Evolutionary conservation across 2,113 vertebrate species (phyloP), one percentile per base, ranked within the genome.

Genomic region (Syrmaticus mikado): DNA sequence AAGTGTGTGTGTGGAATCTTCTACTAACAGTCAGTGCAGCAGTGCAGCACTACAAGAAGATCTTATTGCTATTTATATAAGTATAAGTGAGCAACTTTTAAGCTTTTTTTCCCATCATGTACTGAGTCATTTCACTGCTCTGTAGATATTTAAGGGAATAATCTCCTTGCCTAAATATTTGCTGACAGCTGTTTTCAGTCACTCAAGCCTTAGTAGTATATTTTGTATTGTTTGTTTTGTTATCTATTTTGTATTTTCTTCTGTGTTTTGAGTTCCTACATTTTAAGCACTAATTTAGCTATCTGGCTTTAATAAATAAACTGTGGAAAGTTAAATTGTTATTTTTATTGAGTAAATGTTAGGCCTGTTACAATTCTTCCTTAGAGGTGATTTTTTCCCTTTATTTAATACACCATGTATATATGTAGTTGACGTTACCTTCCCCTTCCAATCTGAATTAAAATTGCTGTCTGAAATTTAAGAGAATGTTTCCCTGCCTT

Each of bases 361-460:
- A 66, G 74, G n/a, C 41, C 43, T 17, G 6, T 70, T 74, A 60
- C 25, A 68, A 13, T 5, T 77, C 11, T 43, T 78, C 27, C 7
- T 65, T 5, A 53, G 12, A 41, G 21, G 10, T 36, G 8, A 18
- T 61, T n/a, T 38, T 48, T 75, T 52, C 53, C 3, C 46, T 32
- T 40, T 58, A 10, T 53, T 13, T 5, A 48, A 40, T 7, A 25
- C 5, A 18, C 25, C n/a, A 8, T 61, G 8, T 8, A 6, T 28
- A 20, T 71, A 14, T 8, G 3, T 38, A 75, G 24, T 28, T 40
- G 36, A 40, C 15, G 8, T 40, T 27, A 40, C 4, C 6, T 1
- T 0, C 8, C 7, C 3, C 9, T 74, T 2, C 4, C 0, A 0
- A 28, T 61, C 6, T 17, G 55, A 80, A 38, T 75, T 38, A 72